phyloP scores from a whole-genome alignment of 2,888 invertebrate genomes.

The Seira sanloemensis region DNA sequence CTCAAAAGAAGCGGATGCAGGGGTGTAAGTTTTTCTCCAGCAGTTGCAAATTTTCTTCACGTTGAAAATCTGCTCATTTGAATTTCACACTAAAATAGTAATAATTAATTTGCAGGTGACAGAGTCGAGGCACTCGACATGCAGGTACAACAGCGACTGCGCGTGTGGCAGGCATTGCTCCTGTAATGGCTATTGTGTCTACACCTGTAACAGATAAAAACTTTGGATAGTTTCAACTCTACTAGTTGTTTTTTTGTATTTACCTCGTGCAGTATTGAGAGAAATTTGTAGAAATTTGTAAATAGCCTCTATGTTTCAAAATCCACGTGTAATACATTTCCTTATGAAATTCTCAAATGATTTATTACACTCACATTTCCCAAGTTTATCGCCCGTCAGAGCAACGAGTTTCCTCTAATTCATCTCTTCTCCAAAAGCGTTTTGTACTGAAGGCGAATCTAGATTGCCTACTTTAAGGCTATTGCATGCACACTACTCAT shows the following conservation, averaged over 20 bases:
- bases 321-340: too few relatives aligned
- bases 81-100: not conserved
- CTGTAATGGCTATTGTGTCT: not conserved
- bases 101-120: not conserved
- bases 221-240: too few relatives aligned
- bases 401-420: constrained; percentile 35
- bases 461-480: too few relatives aligned
- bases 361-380: constrained; percentile 66
- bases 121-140: not conserved
- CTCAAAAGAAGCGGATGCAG: not conserved
- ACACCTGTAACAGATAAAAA: too few relatives aligned
- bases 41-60: not conserved
- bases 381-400: constrained; percentile 62
- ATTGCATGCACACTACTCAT: constrained; percentile 55
- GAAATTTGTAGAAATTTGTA: too few relatives aligned
- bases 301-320: too few relatives aligned
- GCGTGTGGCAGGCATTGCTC: not conserved
- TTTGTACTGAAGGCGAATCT: too few relatives aligned
- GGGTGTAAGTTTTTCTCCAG: not conserved
- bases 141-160: not conserved
- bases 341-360: constrained; percentile 57
- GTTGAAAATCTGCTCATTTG: not conserved
- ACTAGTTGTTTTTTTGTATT: too few relatives aligned
- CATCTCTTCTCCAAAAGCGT: not conserved
- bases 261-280: too few relatives aligned